A percentile compares a stretch with the other conserved stretches of the same genome.
These are phyloP conservation scores for Drosophila sturtevanti DNA, from an alignment of 1,140 invertebrate species.

Conservation along the genomic window DNA sequence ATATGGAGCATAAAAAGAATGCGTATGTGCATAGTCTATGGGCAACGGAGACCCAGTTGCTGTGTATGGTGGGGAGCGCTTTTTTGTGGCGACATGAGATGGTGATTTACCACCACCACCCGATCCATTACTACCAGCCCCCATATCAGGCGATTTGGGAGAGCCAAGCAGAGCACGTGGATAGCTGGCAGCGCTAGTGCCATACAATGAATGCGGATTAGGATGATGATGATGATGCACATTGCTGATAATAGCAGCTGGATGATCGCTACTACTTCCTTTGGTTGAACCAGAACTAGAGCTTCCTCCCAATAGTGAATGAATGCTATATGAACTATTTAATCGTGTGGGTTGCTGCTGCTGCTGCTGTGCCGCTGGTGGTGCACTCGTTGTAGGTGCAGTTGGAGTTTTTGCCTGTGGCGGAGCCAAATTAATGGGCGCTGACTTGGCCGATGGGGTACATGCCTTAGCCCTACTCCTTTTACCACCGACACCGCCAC, in stretches of 20 bases:
- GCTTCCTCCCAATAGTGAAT: constrained; percentile 87
- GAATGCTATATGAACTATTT: constrained; percentile 89
- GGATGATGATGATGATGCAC: constrained; percentile 44
- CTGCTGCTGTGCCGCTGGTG: constrained; percentile 42
- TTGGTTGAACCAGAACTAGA: constrained; percentile 59
- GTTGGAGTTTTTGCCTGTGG: constrained; percentile 47
- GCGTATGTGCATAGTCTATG: constrained; percentile 63
- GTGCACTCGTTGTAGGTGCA: constrained; percentile 27
- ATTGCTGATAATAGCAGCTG: constrained; percentile 69
- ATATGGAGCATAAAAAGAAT: constrained; percentile 67
- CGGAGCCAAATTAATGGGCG: constrained; percentile 58
- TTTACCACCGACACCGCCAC: constrained; percentile 79
- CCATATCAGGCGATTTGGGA: constrained; percentile 73
- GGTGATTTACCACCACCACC: constrained; percentile 60
- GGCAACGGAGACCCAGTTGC: constrained; percentile 60
- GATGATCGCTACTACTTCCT: constrained; percentile 51
- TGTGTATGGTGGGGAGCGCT: constrained; percentile 73
- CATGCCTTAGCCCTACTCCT: constrained; percentile 83
- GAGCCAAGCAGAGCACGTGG: constrained; percentile 58
- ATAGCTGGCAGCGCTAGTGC: constrained; percentile 45
- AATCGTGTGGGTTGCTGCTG: constrained; percentile 66
- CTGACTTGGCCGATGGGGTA: constrained; percentile 34
- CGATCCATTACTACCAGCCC: constrained; percentile 51
- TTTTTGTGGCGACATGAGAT: constrained; percentile 65
- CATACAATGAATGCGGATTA: constrained; percentile 46